Percentiles rank a stretch among this genome's conserved stretches.
Conservation (phyloP, 2,888 invertebrate species). For the Folsomia candida region DNA sequence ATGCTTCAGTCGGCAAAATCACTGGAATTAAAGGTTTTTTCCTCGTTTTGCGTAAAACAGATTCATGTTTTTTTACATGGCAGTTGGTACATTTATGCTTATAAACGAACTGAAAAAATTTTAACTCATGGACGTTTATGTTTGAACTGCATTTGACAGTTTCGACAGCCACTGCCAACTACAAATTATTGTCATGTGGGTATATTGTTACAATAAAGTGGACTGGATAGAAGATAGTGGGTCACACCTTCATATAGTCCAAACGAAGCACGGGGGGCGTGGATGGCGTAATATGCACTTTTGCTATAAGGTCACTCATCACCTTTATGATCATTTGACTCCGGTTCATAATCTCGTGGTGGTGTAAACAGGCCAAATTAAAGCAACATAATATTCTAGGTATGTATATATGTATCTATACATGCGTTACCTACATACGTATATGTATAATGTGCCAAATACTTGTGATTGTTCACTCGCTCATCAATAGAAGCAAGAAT, state of each 20-base stretch:
- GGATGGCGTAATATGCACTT: too few species aligned
- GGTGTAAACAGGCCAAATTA: background rate
- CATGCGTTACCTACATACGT: too few species aligned
- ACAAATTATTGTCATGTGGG: background rate
- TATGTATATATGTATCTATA: too few species aligned
- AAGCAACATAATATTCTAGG: background rate
- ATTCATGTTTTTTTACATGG: background rate
- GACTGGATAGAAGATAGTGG: too few species aligned
- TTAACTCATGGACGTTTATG: background rate
- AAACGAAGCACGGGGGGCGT: too few species aligned
- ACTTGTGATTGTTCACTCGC: background rate
- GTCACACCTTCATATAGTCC: too few species aligned
- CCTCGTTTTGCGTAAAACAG: background rate
- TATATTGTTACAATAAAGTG: background rate
- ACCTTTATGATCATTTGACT: too few species aligned
- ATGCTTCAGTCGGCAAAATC: slow-evolving; percentile 33
- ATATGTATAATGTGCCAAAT: too few species aligned
- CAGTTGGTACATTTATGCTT: background rate
- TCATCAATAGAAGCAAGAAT: background rate
- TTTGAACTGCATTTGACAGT: background rate
- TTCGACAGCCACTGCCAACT: background rate
- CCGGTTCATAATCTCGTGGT: too few species aligned
- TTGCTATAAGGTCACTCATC: too few species aligned
- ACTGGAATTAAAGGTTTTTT: background rate
- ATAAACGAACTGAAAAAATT: background rate